phyloP scores from a whole-genome alignment of 2,888 invertebrate genomes.

The Hecatera dysodea region DNA sequence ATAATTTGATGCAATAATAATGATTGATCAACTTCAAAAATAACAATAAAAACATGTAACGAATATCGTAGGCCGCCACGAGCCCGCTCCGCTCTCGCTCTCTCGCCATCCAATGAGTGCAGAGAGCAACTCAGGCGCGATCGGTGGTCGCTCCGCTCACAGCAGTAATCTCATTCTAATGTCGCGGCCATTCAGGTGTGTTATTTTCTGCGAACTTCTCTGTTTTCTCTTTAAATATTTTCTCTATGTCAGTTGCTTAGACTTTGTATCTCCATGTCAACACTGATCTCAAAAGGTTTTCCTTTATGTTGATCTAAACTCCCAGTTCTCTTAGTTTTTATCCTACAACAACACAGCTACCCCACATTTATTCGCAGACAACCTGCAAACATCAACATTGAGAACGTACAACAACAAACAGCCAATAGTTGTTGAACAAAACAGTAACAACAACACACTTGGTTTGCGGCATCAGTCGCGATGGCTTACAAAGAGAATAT shows the following conservation, averaged over 20 bases:
- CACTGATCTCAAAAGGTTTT: not conserved
- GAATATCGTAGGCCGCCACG: not conserved
- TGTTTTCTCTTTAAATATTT: not conserved
- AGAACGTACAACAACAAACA: slow-evolving; percentile 34
- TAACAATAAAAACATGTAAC: no score
- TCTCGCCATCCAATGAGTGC: not conserved
- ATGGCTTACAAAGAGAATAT: slow-evolving; percentile 39
- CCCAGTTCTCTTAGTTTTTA: not conserved
- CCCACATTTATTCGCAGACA: not conserved
- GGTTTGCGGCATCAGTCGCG: slow-evolving; percentile 8
- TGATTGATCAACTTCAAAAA: no score
- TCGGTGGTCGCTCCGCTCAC: not conserved
- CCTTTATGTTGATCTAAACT: slow-evolving; percentile 12
- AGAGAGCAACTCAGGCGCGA: not conserved
- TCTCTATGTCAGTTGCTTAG: not conserved
- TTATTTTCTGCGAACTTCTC: not conserved
- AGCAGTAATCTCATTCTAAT: slow-evolving; percentile 4
- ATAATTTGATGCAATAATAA: no score
- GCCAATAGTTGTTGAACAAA: slow-evolving; percentile 36
- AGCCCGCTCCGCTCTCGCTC: not conserved
- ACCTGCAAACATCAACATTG: slow-evolving; percentile 24
- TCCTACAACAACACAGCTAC: not conserved
- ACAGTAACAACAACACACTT: slow-evolving; percentile 32
- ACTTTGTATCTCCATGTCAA: not conserved
- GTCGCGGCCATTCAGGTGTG: not conserved